Percentiles rank a stretch among this genome's conserved stretches.
phyloP scores from a whole-genome alignment of 1,140 invertebrate species.

The Drepana arcuata region DNA sequence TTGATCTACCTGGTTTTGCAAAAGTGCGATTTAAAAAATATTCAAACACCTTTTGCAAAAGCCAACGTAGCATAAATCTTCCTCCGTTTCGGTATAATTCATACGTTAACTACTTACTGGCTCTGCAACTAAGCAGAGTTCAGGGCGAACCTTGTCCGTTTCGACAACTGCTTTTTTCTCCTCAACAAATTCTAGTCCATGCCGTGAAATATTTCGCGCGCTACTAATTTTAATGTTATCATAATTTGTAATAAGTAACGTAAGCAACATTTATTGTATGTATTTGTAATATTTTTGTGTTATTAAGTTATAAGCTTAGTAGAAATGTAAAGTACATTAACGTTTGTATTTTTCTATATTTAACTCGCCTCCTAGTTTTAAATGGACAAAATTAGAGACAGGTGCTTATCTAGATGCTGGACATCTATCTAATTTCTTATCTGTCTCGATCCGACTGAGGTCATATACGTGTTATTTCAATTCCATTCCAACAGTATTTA shows the following conservation, averaged over 20 bases:
- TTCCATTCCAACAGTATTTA: conserved; percentile 67
- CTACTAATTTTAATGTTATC: conserved; percentile 65
- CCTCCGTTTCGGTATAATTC: too few relatives aligned
- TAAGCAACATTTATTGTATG: conserved; percentile 61
- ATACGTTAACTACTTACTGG: too few relatives aligned
- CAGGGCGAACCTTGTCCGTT: conserved; percentile 51
- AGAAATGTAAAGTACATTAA: conserved; percentile 56
- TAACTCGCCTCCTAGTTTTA: conserved; percentile 45
- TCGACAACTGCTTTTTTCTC: conserved; percentile 63
- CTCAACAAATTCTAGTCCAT: conserved; percentile 70
- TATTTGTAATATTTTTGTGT: conserved; percentile 41
- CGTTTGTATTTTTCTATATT: conserved; percentile 41
- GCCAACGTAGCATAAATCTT: too few relatives aligned
- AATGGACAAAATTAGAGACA: conserved; percentile 29
- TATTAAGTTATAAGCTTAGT: conserved; percentile 56
- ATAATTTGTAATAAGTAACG: conserved; percentile 59
- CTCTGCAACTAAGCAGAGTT: conserved; percentile 41
- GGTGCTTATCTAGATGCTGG: conserved; percentile 45
- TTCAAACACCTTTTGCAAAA: too few relatives aligned
- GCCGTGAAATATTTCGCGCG: conserved; percentile 63
- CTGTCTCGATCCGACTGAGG: conserved; percentile 45
- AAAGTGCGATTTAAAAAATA: too few relatives aligned
- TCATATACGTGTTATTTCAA: conserved; percentile 40
- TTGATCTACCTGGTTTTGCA: too few relatives aligned
- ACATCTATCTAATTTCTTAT: conserved; percentile 29